Evolutionary conservation across 2,888 invertebrate species (phyloP).

Genomic region (Mesopsocus fuscifrons): DNA sequence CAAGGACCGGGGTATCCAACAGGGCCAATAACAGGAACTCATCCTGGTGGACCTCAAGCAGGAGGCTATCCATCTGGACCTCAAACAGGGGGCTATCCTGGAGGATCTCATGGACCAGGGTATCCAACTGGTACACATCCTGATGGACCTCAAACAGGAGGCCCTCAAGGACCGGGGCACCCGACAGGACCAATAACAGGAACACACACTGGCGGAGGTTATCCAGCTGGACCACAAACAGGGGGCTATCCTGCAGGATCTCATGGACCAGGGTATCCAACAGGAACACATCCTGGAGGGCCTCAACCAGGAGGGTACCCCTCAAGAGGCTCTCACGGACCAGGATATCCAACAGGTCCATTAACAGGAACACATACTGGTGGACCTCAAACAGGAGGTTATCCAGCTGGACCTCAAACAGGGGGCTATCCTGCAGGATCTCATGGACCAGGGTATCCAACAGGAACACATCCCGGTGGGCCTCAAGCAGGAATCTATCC

Average conservation of each 20-base stretch:
- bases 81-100: background rate
- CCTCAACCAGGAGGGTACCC: too few species aligned
- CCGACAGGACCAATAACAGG: background rate
- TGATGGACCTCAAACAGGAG: slow-evolving; percentile 3
- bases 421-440: slow-evolving; percentile 12
- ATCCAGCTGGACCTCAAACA: slow-evolving; percentile 10
- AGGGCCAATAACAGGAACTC: too few species aligned
- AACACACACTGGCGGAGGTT: background rate
- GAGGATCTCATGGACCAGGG: background rate
- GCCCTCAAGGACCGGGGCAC: slow-evolving; percentile 4
- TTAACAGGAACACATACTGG: slow-evolving; percentile 4
- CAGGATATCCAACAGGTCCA: slow-evolving; percentile 8
- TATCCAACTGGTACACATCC: slow-evolving; percentile 11
- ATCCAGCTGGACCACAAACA: too few species aligned
- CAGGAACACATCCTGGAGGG: slow-evolving; percentile 6
- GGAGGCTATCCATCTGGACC: slow-evolving; percentile 4
- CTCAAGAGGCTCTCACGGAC: slow-evolving; percentile 11
- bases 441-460: slow-evolving; percentile 13
- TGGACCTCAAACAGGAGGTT: slow-evolving; percentile 12
- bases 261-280: slow-evolving; percentile 8
- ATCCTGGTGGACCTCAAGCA: too few species aligned
- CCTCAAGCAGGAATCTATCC: background rate
- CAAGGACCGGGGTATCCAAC: too few species aligned
- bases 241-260: slow-evolving; percentile 8
- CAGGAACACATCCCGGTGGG: slow-evolving; percentile 13